Percentiles rank a stretch among this genome's conserved stretches.
phyloP scores from a whole-genome alignment of 92 coral and sea anemone genomes.

The Siderastrea radians region DNA sequence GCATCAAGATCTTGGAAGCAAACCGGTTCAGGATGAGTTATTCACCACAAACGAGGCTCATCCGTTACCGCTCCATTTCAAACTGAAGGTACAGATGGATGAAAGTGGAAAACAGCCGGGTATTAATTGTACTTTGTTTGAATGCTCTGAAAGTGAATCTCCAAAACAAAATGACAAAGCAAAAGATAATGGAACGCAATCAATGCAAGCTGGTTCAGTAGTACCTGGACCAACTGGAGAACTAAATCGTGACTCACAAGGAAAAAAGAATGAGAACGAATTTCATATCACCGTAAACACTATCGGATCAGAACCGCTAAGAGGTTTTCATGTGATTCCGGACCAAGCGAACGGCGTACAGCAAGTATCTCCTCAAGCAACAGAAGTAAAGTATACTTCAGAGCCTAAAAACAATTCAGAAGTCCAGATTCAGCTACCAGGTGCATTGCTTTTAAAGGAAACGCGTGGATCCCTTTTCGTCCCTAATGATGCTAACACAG shows the following conservation, averaged over 20 bases:
- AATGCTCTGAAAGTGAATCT: slow-evolving; percentile 23
- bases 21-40: neutral
- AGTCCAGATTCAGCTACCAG: neutral
- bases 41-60: neutral
- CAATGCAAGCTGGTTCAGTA: neutral
- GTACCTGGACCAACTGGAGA: neutral
- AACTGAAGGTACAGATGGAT: slow-evolving; percentile 42
- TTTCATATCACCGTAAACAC: slow-evolving; percentile 3
- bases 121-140: slow-evolving; percentile 34
- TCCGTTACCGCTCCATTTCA: slow-evolving; percentile 25
- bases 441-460: neutral
- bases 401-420: neutral
- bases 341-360: neutral
- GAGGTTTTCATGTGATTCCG: neutral
- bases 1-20: neutral
- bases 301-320: neutral
- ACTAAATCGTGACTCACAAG: neutral
- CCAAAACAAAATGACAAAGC: neutral
- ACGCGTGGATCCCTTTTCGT: neutral
- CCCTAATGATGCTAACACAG: neutral
- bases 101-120: slow-evolving; percentile 6
- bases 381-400: neutral
- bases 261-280: neutral
- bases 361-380: neutral
- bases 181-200: neutral